Evolutionary conservation across 2,113 vertebrate species (phyloP).

Genomic region (Pandion haliaetus): DNA sequence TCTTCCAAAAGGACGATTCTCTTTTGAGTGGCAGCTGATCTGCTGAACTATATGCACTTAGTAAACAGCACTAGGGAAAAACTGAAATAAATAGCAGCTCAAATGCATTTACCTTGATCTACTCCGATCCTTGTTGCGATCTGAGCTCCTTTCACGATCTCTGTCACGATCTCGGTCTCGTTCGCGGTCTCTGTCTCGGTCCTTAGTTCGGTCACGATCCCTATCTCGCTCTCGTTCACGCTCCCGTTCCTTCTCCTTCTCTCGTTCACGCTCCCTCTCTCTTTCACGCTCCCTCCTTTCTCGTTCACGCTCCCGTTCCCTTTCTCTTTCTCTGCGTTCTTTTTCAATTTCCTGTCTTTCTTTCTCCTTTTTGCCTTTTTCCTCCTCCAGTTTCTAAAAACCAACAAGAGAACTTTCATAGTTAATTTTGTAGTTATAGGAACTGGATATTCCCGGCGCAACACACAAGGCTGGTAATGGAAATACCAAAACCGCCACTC

Average conservation of each 20-base stretch:
- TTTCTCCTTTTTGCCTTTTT: constrained; percentile 98
- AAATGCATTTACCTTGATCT: constrained; percentile 83
- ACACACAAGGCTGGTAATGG: constrained; percentile 69
- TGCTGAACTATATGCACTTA: not conserved
- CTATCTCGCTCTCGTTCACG: constrained; percentile 88
- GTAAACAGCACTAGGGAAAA: not conserved
- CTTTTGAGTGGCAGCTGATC: not conserved
- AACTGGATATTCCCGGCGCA: constrained; percentile 53
- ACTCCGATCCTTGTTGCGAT: constrained; percentile 85
- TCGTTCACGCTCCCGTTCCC: constrained; percentile 93
- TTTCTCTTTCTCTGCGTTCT: constrained; percentile 94
- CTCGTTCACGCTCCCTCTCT: constrained; percentile 90
- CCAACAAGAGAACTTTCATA: constrained; percentile 83
- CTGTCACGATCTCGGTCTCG: constrained; percentile 88
- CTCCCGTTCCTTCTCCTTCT: constrained; percentile 85
- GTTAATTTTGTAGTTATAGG: constrained; percentile 57
- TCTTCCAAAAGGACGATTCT: not conserved
- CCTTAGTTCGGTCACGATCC: constrained; percentile 85
- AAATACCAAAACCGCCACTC: constrained; percentile 69
- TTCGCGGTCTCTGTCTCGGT: constrained; percentile 83
- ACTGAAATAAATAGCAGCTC: not conserved
- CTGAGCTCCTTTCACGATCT: constrained; percentile 82
- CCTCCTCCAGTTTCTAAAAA: constrained; percentile 98
- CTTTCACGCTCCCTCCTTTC: constrained; percentile 92
- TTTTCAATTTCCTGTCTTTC: constrained; percentile 94